Percentiles rank a stretch among this genome's conserved stretches.
Evolutionary conservation across 1,140 invertebrate genomes (phyloP).

Genomic region (Trichonephila clavipes): DNA sequence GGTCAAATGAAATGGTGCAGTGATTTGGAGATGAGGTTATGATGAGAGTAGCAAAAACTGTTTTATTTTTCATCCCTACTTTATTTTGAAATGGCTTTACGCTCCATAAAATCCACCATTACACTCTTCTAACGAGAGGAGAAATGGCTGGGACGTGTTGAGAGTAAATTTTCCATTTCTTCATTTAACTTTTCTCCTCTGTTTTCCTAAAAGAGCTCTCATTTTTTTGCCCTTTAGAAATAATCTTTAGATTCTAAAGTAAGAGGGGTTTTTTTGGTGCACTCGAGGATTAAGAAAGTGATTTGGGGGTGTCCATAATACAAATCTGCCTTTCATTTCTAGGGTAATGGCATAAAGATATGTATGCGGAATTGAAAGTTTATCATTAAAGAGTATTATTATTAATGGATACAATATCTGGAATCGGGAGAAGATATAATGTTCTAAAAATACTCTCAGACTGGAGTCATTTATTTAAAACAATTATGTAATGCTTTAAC

Average conservation of each 20-base stretch:
- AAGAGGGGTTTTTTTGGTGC: background rate
- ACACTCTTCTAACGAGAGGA: conserved; percentile 42
- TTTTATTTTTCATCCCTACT: conserved; percentile 5
- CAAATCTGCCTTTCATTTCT: background rate
- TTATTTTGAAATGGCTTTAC: conserved; percentile 56
- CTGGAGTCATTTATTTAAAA: too few species aligned
- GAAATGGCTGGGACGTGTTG: conserved; percentile 55
- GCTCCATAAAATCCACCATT: conserved; percentile 60
- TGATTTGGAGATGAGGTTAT: conserved; percentile 21
- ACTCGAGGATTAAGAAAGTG: conserved; percentile 31
- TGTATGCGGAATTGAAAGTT: background rate
- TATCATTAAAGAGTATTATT: background rate
- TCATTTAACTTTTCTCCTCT: background rate
- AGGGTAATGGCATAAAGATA: background rate
- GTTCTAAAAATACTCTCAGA: too few species aligned
- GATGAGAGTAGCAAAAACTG: background rate
- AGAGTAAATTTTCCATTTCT: background rate
- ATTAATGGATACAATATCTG: background rate
- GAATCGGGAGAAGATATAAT: background rate
- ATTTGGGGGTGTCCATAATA: background rate
- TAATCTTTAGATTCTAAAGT: background rate
- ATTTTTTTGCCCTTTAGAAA: background rate
- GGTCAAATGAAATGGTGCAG: conserved; percentile 21
- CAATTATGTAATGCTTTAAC: too few species aligned
- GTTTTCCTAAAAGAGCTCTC: background rate